Conservation (phyloP, 2,797 vertebrate species). For the Cottoperca gobio region DNA sequence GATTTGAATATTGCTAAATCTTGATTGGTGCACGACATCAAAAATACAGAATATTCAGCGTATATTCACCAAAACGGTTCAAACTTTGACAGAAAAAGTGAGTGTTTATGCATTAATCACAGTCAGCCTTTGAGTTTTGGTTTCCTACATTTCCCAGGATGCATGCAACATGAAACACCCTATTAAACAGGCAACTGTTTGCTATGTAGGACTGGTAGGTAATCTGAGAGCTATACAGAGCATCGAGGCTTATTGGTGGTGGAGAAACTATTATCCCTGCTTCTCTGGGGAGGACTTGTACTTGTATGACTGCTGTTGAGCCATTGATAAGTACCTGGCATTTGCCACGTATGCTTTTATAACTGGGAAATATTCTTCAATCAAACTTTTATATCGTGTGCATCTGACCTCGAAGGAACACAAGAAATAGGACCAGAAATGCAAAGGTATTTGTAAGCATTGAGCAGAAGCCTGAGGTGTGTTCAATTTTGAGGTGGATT, state of each 20-base stretch:
- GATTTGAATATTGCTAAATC: background rate
- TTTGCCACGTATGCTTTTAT: slow-evolving; percentile 16
- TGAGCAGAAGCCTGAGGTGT: background rate
- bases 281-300: slow-evolving; percentile 20
- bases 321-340: slow-evolving; percentile 24
- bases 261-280: slow-evolving; percentile 13
- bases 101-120: background rate
- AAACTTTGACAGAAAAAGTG: background rate
- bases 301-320: slow-evolving; percentile 35
- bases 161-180: background rate
- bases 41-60: background rate
- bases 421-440: slow-evolving; percentile 1
- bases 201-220: background rate
- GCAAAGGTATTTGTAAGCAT: background rate
- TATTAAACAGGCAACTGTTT: background rate
- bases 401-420: background rate
- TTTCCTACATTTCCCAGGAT: slow-evolving; percentile 16
- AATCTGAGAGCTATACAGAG: background rate
- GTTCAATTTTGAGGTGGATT: slow-evolving; percentile 9
- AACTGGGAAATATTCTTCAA: slow-evolving; percentile 17
- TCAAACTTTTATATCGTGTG: background rate
- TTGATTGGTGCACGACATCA: background rate
- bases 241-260: background rate
- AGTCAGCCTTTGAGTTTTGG: background rate
- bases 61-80: background rate